Evolutionary conservation across 2,797 vertebrate species (phyloP).

Genomic region (Cyprinella venusta): DNA sequence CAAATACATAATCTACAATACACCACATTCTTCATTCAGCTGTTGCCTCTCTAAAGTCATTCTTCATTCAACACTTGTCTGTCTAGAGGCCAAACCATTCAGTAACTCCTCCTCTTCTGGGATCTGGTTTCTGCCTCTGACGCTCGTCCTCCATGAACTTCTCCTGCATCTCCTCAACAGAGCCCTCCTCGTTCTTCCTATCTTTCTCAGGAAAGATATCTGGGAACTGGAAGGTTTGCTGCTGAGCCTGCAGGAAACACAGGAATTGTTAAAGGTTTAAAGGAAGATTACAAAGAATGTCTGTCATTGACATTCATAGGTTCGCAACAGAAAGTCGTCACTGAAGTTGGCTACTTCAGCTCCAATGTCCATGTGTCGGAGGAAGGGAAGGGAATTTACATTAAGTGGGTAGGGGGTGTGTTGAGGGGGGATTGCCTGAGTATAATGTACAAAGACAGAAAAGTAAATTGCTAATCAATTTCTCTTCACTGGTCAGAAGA

Average conservation of each 20-base stretch:
- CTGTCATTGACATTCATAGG: neutral
- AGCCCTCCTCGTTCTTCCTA: slow-evolving; percentile 65
- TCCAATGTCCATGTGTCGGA: neutral
- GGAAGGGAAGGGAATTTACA: neutral
- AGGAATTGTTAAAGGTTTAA: slow-evolving; percentile 40
- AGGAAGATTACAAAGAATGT: slow-evolving; percentile 12
- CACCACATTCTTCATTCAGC: slow-evolving; percentile 48
- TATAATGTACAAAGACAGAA: neutral
- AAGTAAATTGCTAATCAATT: slow-evolving; percentile 17
- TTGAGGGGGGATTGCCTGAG: neutral
- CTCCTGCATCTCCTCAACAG: slow-evolving; percentile 78
- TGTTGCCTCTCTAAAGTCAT: slow-evolving; percentile 38
- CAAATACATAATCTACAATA: slow-evolving; percentile 56
- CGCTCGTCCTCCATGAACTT: slow-evolving; percentile 82
- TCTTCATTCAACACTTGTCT: slow-evolving; percentile 51
- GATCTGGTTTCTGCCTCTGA: slow-evolving; percentile 82
- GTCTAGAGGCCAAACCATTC: slow-evolving; percentile 91
- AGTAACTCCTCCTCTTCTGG: slow-evolving; percentile 86
- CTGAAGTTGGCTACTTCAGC: neutral
- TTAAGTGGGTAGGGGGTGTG: too few relatives aligned
- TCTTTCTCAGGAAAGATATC: slow-evolving; percentile 88
- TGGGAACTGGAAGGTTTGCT: slow-evolving; percentile 92
- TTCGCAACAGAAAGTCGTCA: neutral
- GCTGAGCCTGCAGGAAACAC: slow-evolving; percentile 77
- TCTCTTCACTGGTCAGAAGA: slow-evolving; percentile 38